Base-by-base conservation (phyloP, 2,113 vertebrate genomes). In the Podocnemis expansa region DNA sequence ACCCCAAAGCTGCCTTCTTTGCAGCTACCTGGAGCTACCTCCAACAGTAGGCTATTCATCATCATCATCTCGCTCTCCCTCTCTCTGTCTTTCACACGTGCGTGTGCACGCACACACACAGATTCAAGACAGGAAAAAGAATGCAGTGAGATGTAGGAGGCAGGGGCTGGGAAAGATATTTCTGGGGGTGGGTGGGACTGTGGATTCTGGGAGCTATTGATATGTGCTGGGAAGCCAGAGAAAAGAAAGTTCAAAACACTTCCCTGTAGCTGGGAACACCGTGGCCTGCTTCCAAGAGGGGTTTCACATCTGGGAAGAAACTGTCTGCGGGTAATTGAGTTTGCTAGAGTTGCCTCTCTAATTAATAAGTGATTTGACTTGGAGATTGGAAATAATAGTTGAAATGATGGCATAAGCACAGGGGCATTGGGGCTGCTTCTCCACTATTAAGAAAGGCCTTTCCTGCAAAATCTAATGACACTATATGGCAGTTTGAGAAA, bases 361-460 rank as follows among this genome's bases (percentile, higher is more conserved):
- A 98, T 98, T 98, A 98, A 98, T 98, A 98, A 98, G 97, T 97
- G 96, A 98, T 98, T 98, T 98, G 97, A 98, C 97, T 98, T 98
- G 97, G 97, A 98, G 97, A 98, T 97, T 98, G 97, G 96, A 98
- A 98, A 98, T 98, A 95, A 96, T 97, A 94, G 95, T 97, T 97
- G 96, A 97, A 98, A 98, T 96, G 92, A 97, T 97, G 97, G 97
- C 96, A 86, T 95, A 87, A 96, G 97, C 96, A 93, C 90, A 93
- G 94, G 94, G 98, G 96, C 95, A 94, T 78, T 95, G 96, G 93
- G 94, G 94, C 95, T 82, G 90, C 91, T 92, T 80, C 89, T 90
- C 84, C 56, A 88, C 90, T 91, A 21, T 87, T 96, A 88, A 96
- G 95, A 92, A 91, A 94, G 95, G 96, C 92, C 95, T 96, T 95